Evolutionary conservation across 2,113 vertebrate genomes (phyloP).

Genomic region (Loxodonta africana): DNA sequence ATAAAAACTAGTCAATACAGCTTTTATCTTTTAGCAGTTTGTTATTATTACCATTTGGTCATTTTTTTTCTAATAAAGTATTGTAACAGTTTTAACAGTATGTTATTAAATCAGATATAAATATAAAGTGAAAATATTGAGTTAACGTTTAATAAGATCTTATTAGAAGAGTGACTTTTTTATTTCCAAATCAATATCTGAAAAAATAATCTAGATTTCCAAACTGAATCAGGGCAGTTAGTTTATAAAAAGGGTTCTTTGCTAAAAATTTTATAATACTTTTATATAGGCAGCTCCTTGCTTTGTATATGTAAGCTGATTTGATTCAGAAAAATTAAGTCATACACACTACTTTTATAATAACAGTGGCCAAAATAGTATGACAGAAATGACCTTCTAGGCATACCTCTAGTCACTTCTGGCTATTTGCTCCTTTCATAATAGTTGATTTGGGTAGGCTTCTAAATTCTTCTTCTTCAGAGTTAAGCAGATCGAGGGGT

Average conservation of each 20-base stretch:
- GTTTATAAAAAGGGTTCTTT: conserved; percentile 9
- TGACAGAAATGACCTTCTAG: neutral
- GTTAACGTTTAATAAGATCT: neutral
- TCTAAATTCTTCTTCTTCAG: neutral
- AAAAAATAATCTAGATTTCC: neutral
- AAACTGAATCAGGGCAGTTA: neutral
- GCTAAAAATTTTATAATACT: neutral
- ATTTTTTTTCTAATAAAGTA: neutral
- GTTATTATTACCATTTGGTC: neutral
- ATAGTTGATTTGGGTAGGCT: neutral
- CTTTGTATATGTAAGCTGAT: neutral
- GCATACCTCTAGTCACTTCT: too few species aligned
- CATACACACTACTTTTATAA: neutral
- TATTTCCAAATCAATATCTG: neutral
- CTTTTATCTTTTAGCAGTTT: neutral
- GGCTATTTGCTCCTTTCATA: accelerated
- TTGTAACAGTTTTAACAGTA: neutral
- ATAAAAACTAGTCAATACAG: neutral
- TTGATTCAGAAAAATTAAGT: neutral
- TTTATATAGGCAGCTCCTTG: neutral
- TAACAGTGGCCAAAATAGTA: neutral
- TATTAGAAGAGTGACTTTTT: neutral
- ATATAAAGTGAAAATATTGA: neutral
- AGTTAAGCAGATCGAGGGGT: neutral
- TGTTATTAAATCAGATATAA: neutral